Evolutionary conservation across 2,888 invertebrate species (phyloP).

Genomic region (Nebria salina): DNA sequence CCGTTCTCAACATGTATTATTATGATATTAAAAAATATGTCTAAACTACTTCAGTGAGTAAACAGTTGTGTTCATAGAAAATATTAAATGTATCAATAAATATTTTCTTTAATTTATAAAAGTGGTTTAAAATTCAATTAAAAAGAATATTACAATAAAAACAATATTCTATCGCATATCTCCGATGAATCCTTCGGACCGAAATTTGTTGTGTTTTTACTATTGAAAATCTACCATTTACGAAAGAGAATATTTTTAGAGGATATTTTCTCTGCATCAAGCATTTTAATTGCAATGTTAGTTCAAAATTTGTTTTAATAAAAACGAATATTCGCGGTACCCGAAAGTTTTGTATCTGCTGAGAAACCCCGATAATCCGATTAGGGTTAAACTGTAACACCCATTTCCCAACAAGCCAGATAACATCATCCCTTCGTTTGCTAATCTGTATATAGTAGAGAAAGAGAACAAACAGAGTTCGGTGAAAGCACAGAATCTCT

Average conservation of each 20-base stretch:
- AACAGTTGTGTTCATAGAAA: background rate
- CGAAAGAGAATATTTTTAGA: too few species aligned
- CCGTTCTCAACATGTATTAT: background rate
- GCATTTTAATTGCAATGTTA: too few species aligned
- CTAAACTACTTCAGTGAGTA: background rate
- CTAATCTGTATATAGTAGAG: conserved; percentile 3
- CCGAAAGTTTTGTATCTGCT: conserved; percentile 46
- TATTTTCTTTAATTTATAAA: too few species aligned
- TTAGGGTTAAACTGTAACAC: conserved; percentile 51
- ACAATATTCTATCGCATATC: too few species aligned
- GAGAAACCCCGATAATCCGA: conserved; percentile 50
- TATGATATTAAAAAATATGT: background rate
- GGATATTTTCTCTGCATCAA: too few species aligned
- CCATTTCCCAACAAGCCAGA: conserved; percentile 22
- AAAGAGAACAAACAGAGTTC: background rate
- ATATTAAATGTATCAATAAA: too few species aligned
- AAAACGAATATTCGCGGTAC: conserved; percentile 4
- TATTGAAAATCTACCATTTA: too few species aligned
- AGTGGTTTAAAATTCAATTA: too few species aligned
- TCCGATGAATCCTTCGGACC: too few species aligned
- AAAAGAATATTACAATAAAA: too few species aligned
- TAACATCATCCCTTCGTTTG: conserved; percentile 7
- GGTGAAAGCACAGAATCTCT: conserved; percentile 25
- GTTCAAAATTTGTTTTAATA: too few species aligned
- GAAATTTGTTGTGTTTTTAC: too few species aligned